Evolutionary conservation across 2,113 vertebrate species (phyloP).

Genomic region (Prionailurus bengalensis): DNA sequence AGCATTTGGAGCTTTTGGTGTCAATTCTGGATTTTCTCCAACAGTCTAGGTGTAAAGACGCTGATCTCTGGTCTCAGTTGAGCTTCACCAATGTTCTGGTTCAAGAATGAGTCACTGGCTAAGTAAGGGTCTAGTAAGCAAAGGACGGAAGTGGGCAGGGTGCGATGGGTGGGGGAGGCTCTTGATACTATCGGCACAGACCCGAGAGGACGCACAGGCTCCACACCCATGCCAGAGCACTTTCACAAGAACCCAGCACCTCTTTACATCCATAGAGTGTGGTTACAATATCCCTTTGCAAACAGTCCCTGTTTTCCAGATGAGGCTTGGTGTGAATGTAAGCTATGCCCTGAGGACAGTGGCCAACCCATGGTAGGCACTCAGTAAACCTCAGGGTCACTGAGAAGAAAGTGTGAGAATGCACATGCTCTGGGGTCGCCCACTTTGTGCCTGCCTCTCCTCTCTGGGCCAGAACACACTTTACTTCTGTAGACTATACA

Average conservation of each 20-base stretch:
- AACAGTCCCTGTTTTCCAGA: background rate
- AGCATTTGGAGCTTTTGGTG: background rate
- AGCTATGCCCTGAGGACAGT: background rate
- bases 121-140: background rate
- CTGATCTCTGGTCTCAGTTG: background rate
- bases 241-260: background rate
- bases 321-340: background rate
- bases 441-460: background rate
- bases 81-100: background rate
- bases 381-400: background rate
- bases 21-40: background rate
- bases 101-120: constrained; percentile 53
- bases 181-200: background rate
- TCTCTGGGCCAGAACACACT: background rate
- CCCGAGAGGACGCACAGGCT: background rate
- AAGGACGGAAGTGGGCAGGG: constrained; percentile 6
- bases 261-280: background rate
- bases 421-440: fast-evolving
- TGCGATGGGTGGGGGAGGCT: background rate
- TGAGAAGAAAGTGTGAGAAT: background rate
- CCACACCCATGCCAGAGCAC: background rate
- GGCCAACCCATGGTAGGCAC: background rate
- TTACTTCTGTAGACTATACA: background rate
- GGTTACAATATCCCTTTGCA: background rate
- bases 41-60: background rate